Evolutionary conservation across 2,113 vertebrate species (phyloP).

Genomic region (Gymnobelideus leadbeateri): DNA sequence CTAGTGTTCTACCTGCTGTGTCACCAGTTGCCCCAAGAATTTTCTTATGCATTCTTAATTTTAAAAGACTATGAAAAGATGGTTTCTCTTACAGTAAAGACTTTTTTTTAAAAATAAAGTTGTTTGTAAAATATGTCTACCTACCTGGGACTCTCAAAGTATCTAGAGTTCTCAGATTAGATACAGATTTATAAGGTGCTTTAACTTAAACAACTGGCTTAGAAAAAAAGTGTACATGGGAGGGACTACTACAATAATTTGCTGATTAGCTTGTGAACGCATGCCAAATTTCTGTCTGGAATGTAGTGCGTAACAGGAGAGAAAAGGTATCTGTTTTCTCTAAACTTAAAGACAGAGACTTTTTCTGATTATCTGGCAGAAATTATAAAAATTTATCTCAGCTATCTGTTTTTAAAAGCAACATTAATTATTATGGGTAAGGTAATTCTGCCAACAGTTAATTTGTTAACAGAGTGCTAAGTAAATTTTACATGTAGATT

Average conservation of each 20-base stretch:
- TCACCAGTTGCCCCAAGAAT: not conserved
- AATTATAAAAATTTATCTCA: too few relatives aligned
- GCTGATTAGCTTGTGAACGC: not conserved
- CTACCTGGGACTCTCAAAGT: not conserved
- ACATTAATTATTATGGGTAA: not conserved
- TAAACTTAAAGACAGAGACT: not conserved
- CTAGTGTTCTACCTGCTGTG: too few relatives aligned
- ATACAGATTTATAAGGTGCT: not conserved
- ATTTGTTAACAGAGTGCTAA: not conserved
- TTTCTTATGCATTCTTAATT: not conserved
- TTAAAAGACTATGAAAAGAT: not conserved
- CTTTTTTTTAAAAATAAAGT: not conserved
- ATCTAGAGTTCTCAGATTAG: too few relatives aligned
- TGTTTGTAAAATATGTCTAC: not conserved
- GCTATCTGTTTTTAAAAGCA: too few relatives aligned
- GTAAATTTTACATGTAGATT: not conserved
- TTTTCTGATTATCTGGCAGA: not conserved
- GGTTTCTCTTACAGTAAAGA: not conserved
- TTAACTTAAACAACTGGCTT: not conserved
- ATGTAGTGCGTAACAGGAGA: not conserved
- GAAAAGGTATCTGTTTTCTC: not conserved
- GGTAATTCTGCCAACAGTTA: not conserved
- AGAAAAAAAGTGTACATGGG: not conserved
- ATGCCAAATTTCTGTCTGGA: not conserved
- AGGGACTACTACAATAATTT: not conserved